Evolutionary conservation across 2,797 vertebrate genomes (phyloP).

Genomic region (Erpetoichthys calabaricus): DNA sequence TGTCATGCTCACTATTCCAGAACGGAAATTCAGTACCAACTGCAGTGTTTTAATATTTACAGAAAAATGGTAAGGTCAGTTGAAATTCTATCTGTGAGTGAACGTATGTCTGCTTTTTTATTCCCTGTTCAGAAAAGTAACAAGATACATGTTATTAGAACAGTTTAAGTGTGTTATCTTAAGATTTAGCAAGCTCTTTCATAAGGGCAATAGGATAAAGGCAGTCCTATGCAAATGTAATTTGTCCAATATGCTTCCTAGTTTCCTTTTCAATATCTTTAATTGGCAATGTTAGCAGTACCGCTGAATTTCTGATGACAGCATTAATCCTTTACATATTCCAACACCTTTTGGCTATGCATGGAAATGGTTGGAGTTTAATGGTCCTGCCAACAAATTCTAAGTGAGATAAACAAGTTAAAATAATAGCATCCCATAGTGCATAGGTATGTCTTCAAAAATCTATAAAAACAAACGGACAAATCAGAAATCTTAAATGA

Average conservation of each 20-base stretch:
- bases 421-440: no score
- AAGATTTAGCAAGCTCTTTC: not conserved
- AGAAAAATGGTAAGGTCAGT: not conserved
- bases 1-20: constrained; percentile 3
- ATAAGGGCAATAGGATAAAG: not conserved
- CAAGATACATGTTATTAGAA: not conserved
- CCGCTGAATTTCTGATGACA: no score
- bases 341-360: no score
- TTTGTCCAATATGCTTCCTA: not conserved
- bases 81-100: not conserved
- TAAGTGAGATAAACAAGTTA: no score
- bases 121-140: not conserved
- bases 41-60: constrained; percentile 1
- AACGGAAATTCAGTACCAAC: constrained; percentile 1
- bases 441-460: no score
- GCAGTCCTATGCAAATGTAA: not conserved
- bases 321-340: no score
- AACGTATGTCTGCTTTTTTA: not conserved
- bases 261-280: no score
- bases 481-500: no score
- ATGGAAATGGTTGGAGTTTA: no score
- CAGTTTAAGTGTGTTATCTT: not conserved
- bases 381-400: no score
- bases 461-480: no score
- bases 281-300: no score